These are phyloP conservation scores for Coelinius sp. DNA, from an alignment of 2,888 invertebrate genomes.

Conservation along the genomic window DNA sequence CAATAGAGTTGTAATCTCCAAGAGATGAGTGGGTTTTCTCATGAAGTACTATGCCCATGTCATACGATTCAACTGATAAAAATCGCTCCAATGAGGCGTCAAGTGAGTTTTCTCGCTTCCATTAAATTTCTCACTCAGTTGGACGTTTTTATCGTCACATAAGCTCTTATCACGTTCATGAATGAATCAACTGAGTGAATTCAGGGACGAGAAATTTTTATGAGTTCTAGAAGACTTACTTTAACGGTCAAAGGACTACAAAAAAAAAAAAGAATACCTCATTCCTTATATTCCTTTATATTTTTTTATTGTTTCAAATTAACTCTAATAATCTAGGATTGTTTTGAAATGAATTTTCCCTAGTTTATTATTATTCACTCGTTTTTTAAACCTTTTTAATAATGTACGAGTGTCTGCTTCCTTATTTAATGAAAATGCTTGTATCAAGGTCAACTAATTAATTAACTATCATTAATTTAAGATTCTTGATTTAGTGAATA, in stretches of 20 bases:
- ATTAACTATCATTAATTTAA: not conserved
- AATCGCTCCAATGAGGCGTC: constrained; percentile 39
- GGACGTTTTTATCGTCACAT: not conserved
- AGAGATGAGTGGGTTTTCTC: not conserved
- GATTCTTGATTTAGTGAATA: not conserved
- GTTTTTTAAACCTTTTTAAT: not conserved
- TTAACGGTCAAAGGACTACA: too few relatives aligned
- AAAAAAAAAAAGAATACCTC: too few relatives aligned
- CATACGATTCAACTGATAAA: constrained; percentile 49
- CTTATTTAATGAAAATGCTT: not conserved
- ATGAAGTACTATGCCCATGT: constrained; percentile 43
- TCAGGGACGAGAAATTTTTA: too few relatives aligned
- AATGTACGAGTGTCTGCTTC: not conserved
- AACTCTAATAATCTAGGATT: not conserved
- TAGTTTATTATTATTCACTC: not conserved
- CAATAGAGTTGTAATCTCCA: not conserved
- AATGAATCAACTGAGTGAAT: too few relatives aligned
- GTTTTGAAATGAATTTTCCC: not conserved
- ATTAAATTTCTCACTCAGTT: not conserved
- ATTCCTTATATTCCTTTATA: too few relatives aligned
- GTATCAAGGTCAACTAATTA: too few relatives aligned
- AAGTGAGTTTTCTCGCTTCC: not conserved
- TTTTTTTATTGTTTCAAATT: not conserved
- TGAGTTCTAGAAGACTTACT: too few relatives aligned
- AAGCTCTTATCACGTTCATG: not conserved